A percentile compares a stretch with the other conserved stretches of the same genome.
Evolutionary conservation across 2,797 vertebrate genomes (phyloP).

Genomic region (Leucoraja ocellata): DNA sequence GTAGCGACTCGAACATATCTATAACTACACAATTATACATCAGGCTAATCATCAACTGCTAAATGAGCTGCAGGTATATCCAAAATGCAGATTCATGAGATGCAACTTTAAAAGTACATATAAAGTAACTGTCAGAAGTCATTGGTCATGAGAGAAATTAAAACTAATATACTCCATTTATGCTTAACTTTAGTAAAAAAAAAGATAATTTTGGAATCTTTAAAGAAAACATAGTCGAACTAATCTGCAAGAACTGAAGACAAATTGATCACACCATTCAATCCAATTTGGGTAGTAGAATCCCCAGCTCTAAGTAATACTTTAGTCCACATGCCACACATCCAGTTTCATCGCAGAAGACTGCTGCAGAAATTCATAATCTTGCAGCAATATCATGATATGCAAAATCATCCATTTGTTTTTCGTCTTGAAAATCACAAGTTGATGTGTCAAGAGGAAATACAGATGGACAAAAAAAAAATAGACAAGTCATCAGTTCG

Average conservation of each 20-base stretch:
- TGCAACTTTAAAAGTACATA: constrained; percentile 12
- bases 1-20: no score
- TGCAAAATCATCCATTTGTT: neutral
- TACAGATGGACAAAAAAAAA: neutral
- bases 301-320: no score
- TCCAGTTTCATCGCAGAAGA: neutral
- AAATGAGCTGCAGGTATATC: neutral
- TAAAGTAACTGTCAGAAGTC: neutral
- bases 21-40: no score
- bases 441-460: neutral
- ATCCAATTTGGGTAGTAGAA: neutral
- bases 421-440: neutral
- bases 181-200: neutral
- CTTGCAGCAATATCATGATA: neutral
- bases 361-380: neutral
- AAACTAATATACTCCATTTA: neutral
- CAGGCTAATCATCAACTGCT: neutral
- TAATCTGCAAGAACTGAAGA: neutral
- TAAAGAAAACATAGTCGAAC: neutral
- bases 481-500: neutral
- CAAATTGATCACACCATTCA: neutral
- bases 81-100: neutral
- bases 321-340: neutral
- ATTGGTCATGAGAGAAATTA: neutral
- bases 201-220: neutral